A percentile compares a stretch with the other conserved stretches of the same genome.
Conservation (phyloP, 2,113 vertebrate species). For the Phasianus colchicus region DNA sequence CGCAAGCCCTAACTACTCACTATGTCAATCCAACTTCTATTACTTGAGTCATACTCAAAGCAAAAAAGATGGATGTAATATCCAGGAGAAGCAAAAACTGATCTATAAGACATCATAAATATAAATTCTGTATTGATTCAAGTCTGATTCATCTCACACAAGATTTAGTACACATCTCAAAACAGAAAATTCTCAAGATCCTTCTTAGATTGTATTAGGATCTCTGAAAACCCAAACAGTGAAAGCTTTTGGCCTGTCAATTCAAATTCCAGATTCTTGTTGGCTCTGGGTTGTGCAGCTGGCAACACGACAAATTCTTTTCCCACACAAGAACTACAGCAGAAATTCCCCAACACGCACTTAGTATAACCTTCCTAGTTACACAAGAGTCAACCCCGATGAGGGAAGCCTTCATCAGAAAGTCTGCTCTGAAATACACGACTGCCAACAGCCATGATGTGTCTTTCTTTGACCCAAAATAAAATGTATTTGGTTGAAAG, state of each 20-base stretch:
- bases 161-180: neutral
- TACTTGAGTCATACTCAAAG: neutral
- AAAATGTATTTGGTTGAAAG: neutral
- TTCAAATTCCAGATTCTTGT: neutral
- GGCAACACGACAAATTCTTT: neutral
- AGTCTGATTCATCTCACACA: neutral
- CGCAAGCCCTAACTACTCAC: neutral
- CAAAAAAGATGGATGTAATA: neutral
- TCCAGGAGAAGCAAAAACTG: neutral
- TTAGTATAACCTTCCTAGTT: neutral
- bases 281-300: neutral
- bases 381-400: neutral
- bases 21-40: neutral
- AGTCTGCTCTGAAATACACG: fast-evolving
- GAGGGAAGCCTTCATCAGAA: neutral
- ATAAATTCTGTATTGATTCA: neutral
- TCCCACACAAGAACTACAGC: neutral
- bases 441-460: neutral
- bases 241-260: neutral
- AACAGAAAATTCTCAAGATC: neutral
- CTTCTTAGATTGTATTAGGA: neutral
- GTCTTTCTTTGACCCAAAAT: neutral
- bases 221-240: neutral
- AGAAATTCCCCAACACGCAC: neutral
- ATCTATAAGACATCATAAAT: neutral